Evolutionary conservation across 2,113 vertebrate species (phyloP).

Genomic region (Fregetta grallaria): DNA sequence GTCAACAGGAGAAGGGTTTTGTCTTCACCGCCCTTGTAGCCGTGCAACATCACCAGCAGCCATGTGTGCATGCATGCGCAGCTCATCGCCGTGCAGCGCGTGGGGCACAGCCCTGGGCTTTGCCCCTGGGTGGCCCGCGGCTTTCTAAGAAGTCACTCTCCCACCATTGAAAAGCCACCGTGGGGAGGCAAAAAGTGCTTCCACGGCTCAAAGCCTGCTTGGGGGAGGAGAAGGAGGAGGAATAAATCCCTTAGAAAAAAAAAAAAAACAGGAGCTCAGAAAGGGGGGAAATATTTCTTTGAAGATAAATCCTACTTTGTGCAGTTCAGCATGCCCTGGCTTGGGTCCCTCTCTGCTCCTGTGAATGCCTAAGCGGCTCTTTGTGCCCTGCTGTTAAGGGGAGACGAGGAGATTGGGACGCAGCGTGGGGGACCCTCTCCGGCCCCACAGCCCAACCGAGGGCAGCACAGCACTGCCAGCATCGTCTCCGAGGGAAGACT

Average conservation of each 20-base stretch:
- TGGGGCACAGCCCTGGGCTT: not conserved
- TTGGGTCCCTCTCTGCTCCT: not conserved
- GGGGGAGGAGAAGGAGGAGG: not conserved
- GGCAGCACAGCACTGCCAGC: fast-evolving
- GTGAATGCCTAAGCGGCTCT: not conserved
- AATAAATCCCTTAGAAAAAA: not conserved
- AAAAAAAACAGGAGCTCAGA: not conserved
- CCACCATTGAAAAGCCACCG: not conserved
- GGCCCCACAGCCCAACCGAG: not conserved
- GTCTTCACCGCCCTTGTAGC: fast-evolving
- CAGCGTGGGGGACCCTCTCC: not conserved
- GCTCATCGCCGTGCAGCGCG: not conserved
- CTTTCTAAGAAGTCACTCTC: not conserved
- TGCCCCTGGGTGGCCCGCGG: not conserved
- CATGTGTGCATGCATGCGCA: fast-evolving
- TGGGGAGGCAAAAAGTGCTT: not conserved
- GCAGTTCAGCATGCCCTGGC: slow-evolving; percentile 30
- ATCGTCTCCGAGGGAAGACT: not conserved
- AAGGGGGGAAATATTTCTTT: slow-evolving; percentile 24
- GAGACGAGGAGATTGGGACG: fast-evolving
- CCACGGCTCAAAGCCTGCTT: not conserved
- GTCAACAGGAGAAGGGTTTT: not conserved
- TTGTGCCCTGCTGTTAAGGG: not conserved
- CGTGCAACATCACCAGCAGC: not conserved
- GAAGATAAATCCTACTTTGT: slow-evolving; percentile 58